A percentile compares a stretch with the other conserved stretches of the same genome.
Conservation (phyloP, 2,888 invertebrate genomes). For the Xestobium rufovillosum region DNA sequence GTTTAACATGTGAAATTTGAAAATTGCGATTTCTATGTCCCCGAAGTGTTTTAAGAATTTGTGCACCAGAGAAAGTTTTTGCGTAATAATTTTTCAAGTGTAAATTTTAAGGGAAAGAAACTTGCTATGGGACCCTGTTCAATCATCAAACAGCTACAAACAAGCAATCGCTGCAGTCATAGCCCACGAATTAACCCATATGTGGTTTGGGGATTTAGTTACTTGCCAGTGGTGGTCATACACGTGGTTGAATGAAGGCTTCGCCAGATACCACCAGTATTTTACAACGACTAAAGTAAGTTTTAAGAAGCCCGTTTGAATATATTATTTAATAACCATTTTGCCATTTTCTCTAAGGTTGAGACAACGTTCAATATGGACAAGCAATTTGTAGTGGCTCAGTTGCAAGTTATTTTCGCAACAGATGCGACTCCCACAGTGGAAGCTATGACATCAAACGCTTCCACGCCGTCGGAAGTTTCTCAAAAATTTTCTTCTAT, state of each 20-base stretch:
- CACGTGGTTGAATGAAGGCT: constrained; percentile 68
- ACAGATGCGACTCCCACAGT: constrained; percentile 52
- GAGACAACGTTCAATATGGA: constrained; percentile 56
- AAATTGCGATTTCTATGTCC: too few relatives aligned
- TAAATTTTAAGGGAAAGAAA: constrained; percentile 54
- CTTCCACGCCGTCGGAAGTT: constrained; percentile 52
- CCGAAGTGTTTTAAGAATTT: too few relatives aligned
- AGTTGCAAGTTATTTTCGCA: constrained; percentile 56
- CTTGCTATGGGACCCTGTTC: constrained; percentile 44
- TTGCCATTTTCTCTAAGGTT: constrained; percentile 44
- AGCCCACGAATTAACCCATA: constrained; percentile 73
- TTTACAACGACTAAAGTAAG: constrained; percentile 52
- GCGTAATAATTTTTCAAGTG: too few relatives aligned
- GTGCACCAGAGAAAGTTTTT: too few relatives aligned
- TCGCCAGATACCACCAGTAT: constrained; percentile 68
- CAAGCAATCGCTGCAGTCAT: constrained; percentile 60
- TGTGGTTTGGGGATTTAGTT: constrained; percentile 75
- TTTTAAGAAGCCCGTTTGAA: too few relatives aligned
- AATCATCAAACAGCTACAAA: constrained; percentile 50
- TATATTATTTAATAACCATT: too few relatives aligned
- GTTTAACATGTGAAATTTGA: too few relatives aligned
- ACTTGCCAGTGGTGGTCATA: constrained; percentile 71
- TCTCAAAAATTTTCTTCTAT: constrained; percentile 57
- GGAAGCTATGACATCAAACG: constrained; percentile 51
- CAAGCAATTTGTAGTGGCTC: constrained; percentile 62